These are phyloP conservation scores for Sminthopsis crassicaudata DNA, from an alignment of 2,113 vertebrate genomes.

Conservation along the genomic window DNA sequence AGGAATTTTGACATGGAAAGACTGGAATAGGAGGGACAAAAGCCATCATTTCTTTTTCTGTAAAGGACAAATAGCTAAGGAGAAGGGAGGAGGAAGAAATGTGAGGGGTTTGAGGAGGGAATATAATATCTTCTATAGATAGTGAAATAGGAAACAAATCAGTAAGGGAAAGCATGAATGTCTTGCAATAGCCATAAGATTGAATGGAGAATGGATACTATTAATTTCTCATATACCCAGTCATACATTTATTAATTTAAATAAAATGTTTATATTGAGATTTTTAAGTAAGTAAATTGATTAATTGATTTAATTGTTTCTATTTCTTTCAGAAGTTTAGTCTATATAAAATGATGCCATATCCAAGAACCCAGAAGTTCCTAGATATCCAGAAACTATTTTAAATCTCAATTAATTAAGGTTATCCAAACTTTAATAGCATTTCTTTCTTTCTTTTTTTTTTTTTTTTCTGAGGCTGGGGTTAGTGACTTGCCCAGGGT, in stretches of 20 bases:
- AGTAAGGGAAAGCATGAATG: background rate
- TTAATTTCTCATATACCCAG: background rate
- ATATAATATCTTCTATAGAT: background rate
- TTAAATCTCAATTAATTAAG: background rate
- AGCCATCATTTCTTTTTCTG: background rate
- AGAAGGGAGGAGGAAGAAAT: background rate
- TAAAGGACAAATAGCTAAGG: background rate
- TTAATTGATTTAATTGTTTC: background rate
- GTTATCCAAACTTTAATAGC: background rate
- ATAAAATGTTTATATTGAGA: background rate
- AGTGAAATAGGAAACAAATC: background rate
- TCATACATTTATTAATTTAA: background rate
- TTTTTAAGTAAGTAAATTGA: background rate
- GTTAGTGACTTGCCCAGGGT: too few species aligned
- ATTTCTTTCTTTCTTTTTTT: too few species aligned
- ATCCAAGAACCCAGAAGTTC: background rate
- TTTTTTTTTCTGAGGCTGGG: too few species aligned
- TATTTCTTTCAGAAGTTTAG: background rate
- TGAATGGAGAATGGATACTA: background rate
- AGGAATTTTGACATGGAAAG: background rate
- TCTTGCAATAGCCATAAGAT: background rate
- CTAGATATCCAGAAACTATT: background rate
- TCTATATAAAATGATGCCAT: background rate
- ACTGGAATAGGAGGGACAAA: background rate
- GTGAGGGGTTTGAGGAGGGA: background rate